Conservation (phyloP, 2,113 vertebrate species). For the Phainopepla nitens region DNA sequence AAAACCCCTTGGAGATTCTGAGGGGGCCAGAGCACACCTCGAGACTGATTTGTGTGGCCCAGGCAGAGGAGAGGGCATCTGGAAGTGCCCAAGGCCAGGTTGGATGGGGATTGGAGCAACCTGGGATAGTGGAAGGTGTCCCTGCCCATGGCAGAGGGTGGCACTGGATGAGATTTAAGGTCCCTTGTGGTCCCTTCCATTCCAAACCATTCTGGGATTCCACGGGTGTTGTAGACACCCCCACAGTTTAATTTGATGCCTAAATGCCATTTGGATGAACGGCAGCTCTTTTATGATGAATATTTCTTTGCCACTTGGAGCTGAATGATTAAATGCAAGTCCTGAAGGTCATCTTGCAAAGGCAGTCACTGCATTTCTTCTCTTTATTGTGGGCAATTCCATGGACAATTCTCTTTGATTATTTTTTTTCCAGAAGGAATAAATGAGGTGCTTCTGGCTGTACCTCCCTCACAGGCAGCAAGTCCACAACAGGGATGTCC, state of each 20-base stretch:
- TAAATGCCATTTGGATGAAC: not conserved
- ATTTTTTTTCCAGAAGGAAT: not conserved
- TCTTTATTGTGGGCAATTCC: not conserved
- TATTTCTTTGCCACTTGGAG: not conserved
- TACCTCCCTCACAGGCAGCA: not conserved
- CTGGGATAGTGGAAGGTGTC: rapidly evolving
- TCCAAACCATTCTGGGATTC: not conserved
- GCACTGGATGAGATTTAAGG: not conserved
- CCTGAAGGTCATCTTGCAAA: not conserved
- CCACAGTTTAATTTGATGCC: not conserved
- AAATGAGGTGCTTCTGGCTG: not conserved
- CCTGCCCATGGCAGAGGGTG: not conserved
- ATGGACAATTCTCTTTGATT: rapidly evolving
- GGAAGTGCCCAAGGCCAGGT: rapidly evolving
- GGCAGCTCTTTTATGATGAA: not conserved
- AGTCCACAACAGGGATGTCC: not conserved
- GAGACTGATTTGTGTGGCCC: not conserved
- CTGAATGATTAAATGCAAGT: not conserved
- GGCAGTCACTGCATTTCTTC: not conserved
- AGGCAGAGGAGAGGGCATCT: not conserved
- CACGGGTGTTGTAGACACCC: not conserved
- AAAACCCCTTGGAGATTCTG: not conserved
- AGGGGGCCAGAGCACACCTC: not conserved
- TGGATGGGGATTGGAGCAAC: rapidly evolving
- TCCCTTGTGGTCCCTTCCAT: not conserved